Base-by-base conservation (phyloP, 2,797 vertebrate genomes). In the Pangasius djambal region DNA sequence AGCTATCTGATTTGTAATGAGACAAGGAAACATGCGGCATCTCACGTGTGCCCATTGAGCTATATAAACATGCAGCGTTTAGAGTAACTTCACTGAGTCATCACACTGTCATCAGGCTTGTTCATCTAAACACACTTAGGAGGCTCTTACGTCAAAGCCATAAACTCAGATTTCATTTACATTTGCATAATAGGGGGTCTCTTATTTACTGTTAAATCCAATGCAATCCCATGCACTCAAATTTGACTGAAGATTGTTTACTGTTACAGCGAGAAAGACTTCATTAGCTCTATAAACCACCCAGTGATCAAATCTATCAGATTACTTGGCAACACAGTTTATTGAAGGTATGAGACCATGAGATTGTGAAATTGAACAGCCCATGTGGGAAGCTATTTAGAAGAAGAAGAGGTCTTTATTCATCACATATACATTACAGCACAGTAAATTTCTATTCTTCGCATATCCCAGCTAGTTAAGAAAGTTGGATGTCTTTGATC, bases 61-160 rank as follows among this genome's bases (percentile, higher is more conserved):
- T 70, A 75, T 89, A 65, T 88, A 87, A 90, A 90, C 88, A 88
- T 75, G 28, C 12, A 55, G 81, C 15, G n/a, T 72, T 81, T 70
- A 40, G 13, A 87, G 50, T 31, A 37, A 48, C 48, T 70, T 78
- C 28, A 10, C 25, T 48, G 48, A 84, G 78, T 85, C 89, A 69
- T 87, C 50, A 74, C 61, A 61, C 25, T 79, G 74, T 88, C 79
- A 91, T 85, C 78, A 55, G 67, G 5, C 16, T 88, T n/a, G 28
- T 59, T 89, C 37, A 55, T 78, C 78, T 85, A 88, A 88, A 87
- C 61, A 87, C 50, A 16, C 37, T 57, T 13, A 52, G 16, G 22
- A n/a, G 25, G 44, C 65, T 85, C 55, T 78, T 83, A 72, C 65
- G 40, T 63, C 69, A 88, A 70, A 88, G 50, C 72, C 37, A 48